These are phyloP conservation scores for Macaria liturata DNA, from an alignment of 2,888 invertebrate genomes.

Conservation along the genomic window DNA sequence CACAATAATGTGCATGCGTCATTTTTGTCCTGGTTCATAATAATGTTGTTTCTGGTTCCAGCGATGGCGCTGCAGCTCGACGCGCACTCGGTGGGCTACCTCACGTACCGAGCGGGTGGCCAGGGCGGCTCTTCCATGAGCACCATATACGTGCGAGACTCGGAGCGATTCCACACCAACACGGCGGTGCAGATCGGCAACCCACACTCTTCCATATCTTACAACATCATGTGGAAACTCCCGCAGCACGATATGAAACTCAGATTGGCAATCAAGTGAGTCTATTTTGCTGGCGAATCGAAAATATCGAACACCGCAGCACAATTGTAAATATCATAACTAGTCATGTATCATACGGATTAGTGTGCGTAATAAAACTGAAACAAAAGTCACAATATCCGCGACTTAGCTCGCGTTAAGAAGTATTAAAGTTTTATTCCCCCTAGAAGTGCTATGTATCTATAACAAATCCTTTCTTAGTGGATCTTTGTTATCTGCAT, in stretches of 20 bases:
- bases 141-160: slow-evolving; percentile 91
- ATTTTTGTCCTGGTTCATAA: no score
- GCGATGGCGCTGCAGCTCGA: slow-evolving; percentile 94
- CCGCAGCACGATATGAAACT: slow-evolving; percentile 91
- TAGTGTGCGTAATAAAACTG: no score
- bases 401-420: no score
- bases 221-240: slow-evolving; percentile 91
- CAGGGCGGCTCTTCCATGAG: slow-evolving; percentile 88
- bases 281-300: slow-evolving; percentile 31
- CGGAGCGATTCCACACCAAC: slow-evolving; percentile 86
- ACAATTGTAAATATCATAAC: no score
- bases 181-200: slow-evolving; percentile 91
- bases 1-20: no score
- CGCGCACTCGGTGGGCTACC: slow-evolving; percentile 93
- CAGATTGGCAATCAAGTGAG: slow-evolving; percentile 90
- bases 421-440: no score
- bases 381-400: no score
- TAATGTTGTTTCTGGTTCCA: slow-evolving; percentile 45
- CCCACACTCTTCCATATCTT: slow-evolving; percentile 89
- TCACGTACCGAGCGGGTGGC: slow-evolving; percentile 91
- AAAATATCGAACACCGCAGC: no score
- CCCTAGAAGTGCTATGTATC: no score
- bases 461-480: no score
- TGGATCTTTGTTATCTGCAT: no score
- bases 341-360: no score